Evolutionary conservation across 2,113 vertebrate genomes (phyloP).

Genomic region (Lophius piscatorius): DNA sequence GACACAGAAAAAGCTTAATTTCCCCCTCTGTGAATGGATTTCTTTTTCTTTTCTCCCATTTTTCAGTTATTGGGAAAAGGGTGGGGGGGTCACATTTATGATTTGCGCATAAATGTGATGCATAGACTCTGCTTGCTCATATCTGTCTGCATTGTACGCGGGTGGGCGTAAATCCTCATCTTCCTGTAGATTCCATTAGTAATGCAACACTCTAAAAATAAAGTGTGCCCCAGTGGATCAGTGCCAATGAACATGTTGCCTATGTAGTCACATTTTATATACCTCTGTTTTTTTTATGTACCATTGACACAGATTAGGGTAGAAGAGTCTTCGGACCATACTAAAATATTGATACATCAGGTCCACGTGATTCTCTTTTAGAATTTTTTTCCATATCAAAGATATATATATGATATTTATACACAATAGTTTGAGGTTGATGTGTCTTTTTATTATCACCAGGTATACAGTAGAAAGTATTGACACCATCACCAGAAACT

Average conservation of each 20-base stretch:
- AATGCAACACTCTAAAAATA: slow-evolving; percentile 77
- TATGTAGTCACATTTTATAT: slow-evolving; percentile 74
- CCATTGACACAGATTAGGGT: slow-evolving; percentile 22
- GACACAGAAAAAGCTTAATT: slow-evolving; percentile 40
- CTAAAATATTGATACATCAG: too few relatives aligned
- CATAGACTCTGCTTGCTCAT: slow-evolving; percentile 59
- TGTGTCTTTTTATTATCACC: too few relatives aligned
- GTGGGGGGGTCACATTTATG: slow-evolving; percentile 46
- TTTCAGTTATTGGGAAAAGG: slow-evolving; percentile 30
- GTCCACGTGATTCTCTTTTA: too few relatives aligned
- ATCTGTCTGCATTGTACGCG: slow-evolving; percentile 66
- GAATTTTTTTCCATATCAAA: too few relatives aligned
- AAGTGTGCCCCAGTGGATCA: slow-evolving; percentile 62
- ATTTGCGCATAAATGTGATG: slow-evolving; percentile 68
- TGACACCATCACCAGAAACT: too few relatives aligned
- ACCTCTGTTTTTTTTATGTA: slow-evolving; percentile 71
- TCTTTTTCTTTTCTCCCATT: slow-evolving; percentile 53
- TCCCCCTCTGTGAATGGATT: slow-evolving; percentile 51
- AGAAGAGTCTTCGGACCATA: too few relatives aligned
- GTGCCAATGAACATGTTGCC: slow-evolving; percentile 65
- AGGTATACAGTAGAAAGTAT: too few relatives aligned
- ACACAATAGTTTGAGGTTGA: too few relatives aligned
- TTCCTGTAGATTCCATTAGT: slow-evolving; percentile 74
- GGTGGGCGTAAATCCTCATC: slow-evolving; percentile 72
- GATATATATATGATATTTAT: too few relatives aligned